Conservation (phyloP, 2,113 vertebrate species). For the Oriolus oriolus region DNA sequence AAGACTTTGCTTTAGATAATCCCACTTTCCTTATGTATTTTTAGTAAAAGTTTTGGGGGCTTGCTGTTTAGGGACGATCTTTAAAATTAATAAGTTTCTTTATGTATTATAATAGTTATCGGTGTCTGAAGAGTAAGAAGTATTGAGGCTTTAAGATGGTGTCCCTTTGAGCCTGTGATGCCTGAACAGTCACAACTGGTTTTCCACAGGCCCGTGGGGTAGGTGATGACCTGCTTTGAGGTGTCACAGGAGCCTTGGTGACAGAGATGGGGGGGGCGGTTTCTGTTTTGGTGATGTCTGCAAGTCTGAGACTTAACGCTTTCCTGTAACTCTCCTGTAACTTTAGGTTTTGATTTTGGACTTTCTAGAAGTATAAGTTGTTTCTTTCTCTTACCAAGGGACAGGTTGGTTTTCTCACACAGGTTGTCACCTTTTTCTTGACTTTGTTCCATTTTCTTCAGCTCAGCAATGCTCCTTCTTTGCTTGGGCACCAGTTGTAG, state of each 20-base stretch:
- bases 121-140: fast-evolving
- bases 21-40: too few relatives aligned
- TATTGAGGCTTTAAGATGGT: fast-evolving
- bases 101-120: neutral
- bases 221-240: neutral
- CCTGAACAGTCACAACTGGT: fast-evolving
- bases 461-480: neutral
- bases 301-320: neutral
- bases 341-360: neutral
- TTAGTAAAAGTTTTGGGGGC: neutral
- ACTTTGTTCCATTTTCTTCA: neutral
- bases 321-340: neutral
- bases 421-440: neutral
- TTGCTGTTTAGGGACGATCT: neutral
- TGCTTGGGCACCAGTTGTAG: constrained; percentile 29
- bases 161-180: fast-evolving
- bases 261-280: neutral
- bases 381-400: neutral
- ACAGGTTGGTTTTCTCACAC: neutral
- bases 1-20: neutral
- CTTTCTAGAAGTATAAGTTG: neutral
- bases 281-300: neutral
- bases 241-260: fast-evolving
- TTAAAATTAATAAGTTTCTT: neutral
- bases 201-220: fast-evolving